Percentiles rank a stretch among this genome's conserved stretches.
phyloP scores from a whole-genome alignment of 2,797 vertebrate species.

The Echeneis naucrates region DNA sequence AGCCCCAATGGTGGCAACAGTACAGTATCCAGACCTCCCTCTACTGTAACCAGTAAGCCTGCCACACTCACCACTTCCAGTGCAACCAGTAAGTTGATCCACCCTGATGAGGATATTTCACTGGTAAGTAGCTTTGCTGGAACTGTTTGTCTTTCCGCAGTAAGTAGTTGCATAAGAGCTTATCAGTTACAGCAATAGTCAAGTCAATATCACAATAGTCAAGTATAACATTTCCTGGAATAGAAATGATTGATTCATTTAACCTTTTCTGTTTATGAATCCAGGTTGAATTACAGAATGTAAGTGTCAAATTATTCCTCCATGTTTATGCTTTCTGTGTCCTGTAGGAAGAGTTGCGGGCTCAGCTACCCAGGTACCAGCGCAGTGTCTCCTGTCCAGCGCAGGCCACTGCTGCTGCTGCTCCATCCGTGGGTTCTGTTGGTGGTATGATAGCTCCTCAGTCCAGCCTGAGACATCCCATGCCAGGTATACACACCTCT shows the following conservation, averaged over 20 bases:
- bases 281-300: background rate
- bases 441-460: conserved; percentile 91
- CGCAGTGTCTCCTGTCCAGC: conserved; percentile 88
- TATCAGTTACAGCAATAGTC: background rate
- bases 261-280: background rate
- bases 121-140: conserved; percentile 91
- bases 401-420: conserved; percentile 85
- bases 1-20: conserved; percentile 84
- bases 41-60: conserved; percentile 97
- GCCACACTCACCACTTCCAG: conserved; percentile 97
- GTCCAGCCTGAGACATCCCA: conserved; percentile 90
- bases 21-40: conserved; percentile 91
- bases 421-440: conserved; percentile 86
- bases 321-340: conserved; percentile 30
- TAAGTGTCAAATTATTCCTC: conserved; percentile 5
- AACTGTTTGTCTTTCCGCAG: conserved; percentile 60
- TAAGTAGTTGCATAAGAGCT: conserved; percentile 48
- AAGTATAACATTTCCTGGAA: background rate
- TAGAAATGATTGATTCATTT: background rate
- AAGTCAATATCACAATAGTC: background rate
- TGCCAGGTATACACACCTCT: conserved; percentile 85
- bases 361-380: conserved; percentile 92
- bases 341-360: conserved; percentile 91
- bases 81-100: conserved; percentile 99
- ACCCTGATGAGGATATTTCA: conserved; percentile 99